phyloP scores from a whole-genome alignment of 1,140 invertebrate species.

The Eubasilissa regina region DNA sequence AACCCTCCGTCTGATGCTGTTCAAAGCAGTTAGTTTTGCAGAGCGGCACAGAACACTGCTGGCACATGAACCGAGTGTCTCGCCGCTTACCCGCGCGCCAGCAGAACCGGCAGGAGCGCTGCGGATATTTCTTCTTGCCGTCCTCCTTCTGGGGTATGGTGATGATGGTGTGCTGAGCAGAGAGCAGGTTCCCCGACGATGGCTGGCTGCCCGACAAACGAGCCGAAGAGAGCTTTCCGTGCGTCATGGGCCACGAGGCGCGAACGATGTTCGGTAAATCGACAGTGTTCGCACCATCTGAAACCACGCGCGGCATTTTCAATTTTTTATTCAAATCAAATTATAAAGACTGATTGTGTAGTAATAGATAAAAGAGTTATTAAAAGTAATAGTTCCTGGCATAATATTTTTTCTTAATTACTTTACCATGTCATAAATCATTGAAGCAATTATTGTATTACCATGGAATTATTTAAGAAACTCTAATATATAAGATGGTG shows the following conservation, averaged over 20 bases:
- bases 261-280: conserved; percentile 32
- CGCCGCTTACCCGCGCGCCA: conserved; percentile 70
- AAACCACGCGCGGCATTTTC: conserved; percentile 60
- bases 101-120: conserved; percentile 69
- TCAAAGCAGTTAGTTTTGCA: conserved; percentile 71
- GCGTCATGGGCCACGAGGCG: conserved; percentile 29
- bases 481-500: no score
- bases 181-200: conserved; percentile 51
- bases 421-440: no score
- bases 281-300: conserved; percentile 51
- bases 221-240: conserved; percentile 9
- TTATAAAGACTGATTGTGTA: no score
- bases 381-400: no score
- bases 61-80: conserved; percentile 71
- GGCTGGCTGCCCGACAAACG: neutral
- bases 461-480: no score
- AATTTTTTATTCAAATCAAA: conserved; percentile 36
- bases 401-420: no score
- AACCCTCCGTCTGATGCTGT: conserved; percentile 64
- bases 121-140: conserved; percentile 72
- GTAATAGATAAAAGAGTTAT: no score
- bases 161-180: conserved; percentile 66
- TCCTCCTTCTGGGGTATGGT: conserved; percentile 72
- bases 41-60: conserved; percentile 69
- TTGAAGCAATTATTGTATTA: no score